Conservation (phyloP, 2,113 vertebrate species). For the Anarrhichthys ocellatus region DNA sequence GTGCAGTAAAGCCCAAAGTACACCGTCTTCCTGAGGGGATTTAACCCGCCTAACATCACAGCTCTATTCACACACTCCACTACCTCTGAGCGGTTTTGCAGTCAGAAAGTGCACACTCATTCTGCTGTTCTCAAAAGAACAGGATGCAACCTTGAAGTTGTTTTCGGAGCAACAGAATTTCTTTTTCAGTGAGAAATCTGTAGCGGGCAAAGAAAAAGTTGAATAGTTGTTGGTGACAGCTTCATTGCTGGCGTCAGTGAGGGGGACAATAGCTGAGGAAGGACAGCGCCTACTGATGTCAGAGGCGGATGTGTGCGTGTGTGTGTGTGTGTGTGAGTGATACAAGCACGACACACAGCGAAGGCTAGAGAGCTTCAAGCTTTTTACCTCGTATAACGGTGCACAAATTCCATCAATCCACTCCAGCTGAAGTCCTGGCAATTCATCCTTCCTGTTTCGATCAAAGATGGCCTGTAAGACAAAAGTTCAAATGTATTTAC, state of each 20-base stretch:
- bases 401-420: conserved; percentile 99
- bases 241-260: conserved; percentile 61
- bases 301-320: conserved; percentile 40
- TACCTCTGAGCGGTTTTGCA: conserved; percentile 21
- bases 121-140: conserved; percentile 51
- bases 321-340: conserved; percentile 1
- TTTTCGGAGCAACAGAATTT: conserved; percentile 35
- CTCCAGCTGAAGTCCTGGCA: conserved; percentile 94
- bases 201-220: conserved; percentile 29
- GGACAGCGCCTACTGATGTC: conserved; percentile 55
- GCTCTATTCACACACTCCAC: conserved; percentile 31
- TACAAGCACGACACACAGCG: conserved; percentile 17
- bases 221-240: conserved; percentile 53
- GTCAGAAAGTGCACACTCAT: conserved; percentile 47
- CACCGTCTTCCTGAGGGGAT: conserved; percentile 41
- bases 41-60: conserved; percentile 50
- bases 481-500: conserved; percentile 42
- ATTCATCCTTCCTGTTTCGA: conserved; percentile 97
- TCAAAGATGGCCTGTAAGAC: conserved; percentile 96
- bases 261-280: conserved; percentile 50
- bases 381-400: conserved; percentile 94
- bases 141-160: conserved; percentile 67
- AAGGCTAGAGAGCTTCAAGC: conserved; percentile 24
- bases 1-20: conserved; percentile 39
- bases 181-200: conserved; percentile 36